Evolutionary conservation across 2,888 invertebrate genomes (phyloP), one percentile per base, ranked within the genome.

Genomic region (Aelia acuminata): DNA sequence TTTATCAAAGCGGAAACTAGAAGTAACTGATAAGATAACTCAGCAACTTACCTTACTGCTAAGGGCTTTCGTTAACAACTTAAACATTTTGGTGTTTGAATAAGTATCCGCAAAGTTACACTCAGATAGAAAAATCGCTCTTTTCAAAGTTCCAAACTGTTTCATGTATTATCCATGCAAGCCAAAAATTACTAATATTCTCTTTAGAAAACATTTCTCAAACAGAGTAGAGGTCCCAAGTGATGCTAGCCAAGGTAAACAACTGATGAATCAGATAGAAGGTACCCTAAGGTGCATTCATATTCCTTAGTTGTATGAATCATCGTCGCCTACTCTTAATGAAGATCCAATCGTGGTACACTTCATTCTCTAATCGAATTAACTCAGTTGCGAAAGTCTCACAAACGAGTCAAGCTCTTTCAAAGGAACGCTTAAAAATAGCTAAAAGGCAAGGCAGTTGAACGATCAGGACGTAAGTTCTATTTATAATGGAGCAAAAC

Each of bases 211-310:
- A 39, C 85, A 85, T 85, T 57, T 85, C 50, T 53, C 43, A 0
- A 22, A 39, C n/a, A 85, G 35, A 85, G 39, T 0, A 57, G 53
- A n/a, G 26, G 31, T 2, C 63, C 3, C 48, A 70, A 53, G 53
- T 39, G 39, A 75, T 39, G 70, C 80, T 63, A 63, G 31, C 75
- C 87, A 87, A 87, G 87, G 87, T 87, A 87, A 87, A 49, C 87
- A 75, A 87, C 63, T 70, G 87, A 57, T 87, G 87, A 87, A 75
- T 87, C 87, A 87, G 70, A 47, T 85, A 53, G 85, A 31, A 49
- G 85, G 53, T 85, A 53, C 39, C 80, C 43, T 43, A n/a, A 39
- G 85, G 49, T 85, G 50, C 85, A 85, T 85, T 85, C 53, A 31
- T 85, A 85, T 85, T 85, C 85, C 5, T 39, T 22, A 53, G 39